Conservation (phyloP, 2,797 vertebrate genomes). For the Adrianichthys oophorus region DNA sequence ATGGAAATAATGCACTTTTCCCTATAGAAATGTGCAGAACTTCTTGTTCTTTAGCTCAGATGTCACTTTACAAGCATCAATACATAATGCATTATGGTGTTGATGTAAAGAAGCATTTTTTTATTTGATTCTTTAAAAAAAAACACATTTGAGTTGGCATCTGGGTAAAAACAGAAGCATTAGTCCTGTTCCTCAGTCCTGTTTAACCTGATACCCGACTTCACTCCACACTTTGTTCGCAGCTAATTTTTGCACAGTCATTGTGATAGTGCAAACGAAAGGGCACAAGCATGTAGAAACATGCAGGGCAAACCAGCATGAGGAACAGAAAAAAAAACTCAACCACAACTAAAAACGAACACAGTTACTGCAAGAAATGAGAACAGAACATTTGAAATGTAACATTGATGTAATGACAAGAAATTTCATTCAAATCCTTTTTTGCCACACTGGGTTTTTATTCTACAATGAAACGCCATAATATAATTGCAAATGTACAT, state of each 20-base stretch:
- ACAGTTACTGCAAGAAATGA: not conserved
- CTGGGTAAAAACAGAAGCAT: not conserved
- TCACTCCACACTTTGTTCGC: too few species aligned
- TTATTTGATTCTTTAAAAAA: conserved; percentile 31
- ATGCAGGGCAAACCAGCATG: too few species aligned
- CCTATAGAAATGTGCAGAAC: too few species aligned
- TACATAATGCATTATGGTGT: not conserved
- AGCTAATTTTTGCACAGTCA: too few species aligned
- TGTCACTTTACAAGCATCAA: too few species aligned
- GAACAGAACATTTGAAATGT: not conserved
- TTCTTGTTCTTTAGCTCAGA: too few species aligned
- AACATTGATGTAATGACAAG: not conserved
- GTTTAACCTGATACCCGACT: too few species aligned
- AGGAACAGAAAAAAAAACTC: not conserved
- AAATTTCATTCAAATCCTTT: not conserved
- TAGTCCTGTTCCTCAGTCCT: too few species aligned
- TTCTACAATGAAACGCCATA: not conserved
- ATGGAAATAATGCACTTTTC: conserved; percentile 7
- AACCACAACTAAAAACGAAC: conserved; percentile 4
- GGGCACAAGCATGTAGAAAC: too few species aligned
- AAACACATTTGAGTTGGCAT: conserved; percentile 1
- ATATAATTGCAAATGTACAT: not conserved
- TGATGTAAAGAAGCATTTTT: conserved; percentile 5
- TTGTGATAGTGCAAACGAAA: too few species aligned
- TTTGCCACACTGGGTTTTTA: not conserved